Base-by-base conservation (phyloP, 2,797 vertebrate genomes). In the Phataginus tricuspis region DNA sequence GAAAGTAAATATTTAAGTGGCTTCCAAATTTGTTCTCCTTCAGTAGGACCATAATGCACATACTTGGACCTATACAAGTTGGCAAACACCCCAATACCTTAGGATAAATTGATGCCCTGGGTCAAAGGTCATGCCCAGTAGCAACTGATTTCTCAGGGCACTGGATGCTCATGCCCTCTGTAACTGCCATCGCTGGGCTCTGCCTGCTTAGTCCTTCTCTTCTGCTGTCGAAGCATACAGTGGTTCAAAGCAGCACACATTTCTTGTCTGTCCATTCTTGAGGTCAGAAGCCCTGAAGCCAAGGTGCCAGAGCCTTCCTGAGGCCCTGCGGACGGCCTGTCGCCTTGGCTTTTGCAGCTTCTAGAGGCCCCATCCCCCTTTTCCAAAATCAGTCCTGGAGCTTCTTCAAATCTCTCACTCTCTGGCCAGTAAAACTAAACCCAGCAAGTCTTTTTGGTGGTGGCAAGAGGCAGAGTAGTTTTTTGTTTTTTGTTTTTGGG, bases 391-490 rank as follows among this genome's bases (percentile, higher is more conserved):
- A 29, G 74, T 63, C 9, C 4, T 0, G 6, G 7, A 12, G 57
- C 15, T 5, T 45, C 49, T 39, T 13, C 82, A 7, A 1, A 4
- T 10, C 49, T 4, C 7, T 75, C 1, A 29, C 25, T 45, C 66
- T 57, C 49, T 27, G 51, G 37, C 45, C 45, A 0, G 59, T 39
- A 57, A 53, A 55, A 74, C 21, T 4, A 68, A 42, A 21, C 49
- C 79, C 10, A 0, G 2, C 15, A 3, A 15, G 34, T 19, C n/a
- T 51, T 64, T 51, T 31, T 34, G 1, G 14, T 1, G 64, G 37
- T 5, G 39, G 34, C 89, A 59, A 69, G 97, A 93, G 79, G 91
- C 95, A 96, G 84, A 71, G 83, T 61, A 78, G 72, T 88, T 66
- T 95, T 97, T 64, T 80, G 75, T 88, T 66, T 95, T 97, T 93